These are phyloP conservation scores for Diglossa cyanea DNA, from an alignment of 2,797 vertebrate species.

Conservation along the genomic window DNA sequence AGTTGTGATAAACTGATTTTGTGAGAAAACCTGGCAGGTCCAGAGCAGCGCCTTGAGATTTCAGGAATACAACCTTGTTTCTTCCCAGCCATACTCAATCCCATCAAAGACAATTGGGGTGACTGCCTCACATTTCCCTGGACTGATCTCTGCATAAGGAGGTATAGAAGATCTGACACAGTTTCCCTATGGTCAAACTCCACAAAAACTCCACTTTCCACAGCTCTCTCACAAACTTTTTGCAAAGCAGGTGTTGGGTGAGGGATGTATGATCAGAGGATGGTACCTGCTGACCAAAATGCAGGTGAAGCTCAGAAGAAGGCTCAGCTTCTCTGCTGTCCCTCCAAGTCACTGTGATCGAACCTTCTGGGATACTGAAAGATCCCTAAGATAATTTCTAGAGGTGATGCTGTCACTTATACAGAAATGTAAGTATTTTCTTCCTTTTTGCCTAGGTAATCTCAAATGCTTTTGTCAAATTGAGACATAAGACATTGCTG, in stretches of 20 bases:
- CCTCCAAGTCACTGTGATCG: background rate
- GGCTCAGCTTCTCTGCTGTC: background rate
- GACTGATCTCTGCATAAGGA: background rate
- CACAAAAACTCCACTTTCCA: background rate
- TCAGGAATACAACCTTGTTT: background rate
- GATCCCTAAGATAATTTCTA: background rate
- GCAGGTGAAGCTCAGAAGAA: background rate
- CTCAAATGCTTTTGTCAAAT: background rate
- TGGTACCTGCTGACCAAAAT: background rate
- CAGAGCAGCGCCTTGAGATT: background rate
- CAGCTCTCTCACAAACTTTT: background rate
- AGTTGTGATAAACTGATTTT: background rate
- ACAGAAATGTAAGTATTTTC: background rate
- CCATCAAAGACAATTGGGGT: background rate
- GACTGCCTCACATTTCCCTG: background rate
- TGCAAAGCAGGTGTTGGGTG: rapidly evolving
- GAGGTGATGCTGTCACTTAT: background rate
- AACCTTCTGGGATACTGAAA: background rate
- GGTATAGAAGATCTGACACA: background rate
- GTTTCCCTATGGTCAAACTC: background rate
- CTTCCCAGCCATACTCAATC: background rate
- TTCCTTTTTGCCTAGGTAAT: background rate
- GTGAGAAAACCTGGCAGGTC: background rate
- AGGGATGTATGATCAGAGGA: background rate
- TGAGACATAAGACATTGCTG: background rate